Conservation (phyloP, 1,140 invertebrate genomes). For the Heliconius congener region DNA sequence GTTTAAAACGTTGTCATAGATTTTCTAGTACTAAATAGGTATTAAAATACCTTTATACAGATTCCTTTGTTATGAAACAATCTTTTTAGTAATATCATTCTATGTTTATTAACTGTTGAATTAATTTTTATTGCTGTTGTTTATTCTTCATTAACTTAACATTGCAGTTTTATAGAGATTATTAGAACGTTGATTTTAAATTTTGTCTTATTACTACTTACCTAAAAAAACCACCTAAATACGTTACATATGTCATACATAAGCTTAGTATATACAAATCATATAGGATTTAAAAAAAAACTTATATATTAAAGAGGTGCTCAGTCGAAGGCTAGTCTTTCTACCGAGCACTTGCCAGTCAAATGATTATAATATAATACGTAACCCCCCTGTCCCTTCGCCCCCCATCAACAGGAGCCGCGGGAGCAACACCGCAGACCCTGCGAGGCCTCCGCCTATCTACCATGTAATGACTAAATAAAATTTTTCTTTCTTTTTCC, state of each 20-base stretch:
- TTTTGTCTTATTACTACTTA: too few relatives aligned
- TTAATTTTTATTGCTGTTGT: too few relatives aligned
- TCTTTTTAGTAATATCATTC: not conserved
- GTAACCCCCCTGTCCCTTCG: conserved; percentile 53
- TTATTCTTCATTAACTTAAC: too few relatives aligned
- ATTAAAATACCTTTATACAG: not conserved
- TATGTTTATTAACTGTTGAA: too few relatives aligned
- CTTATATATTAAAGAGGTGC: conserved; percentile 17
- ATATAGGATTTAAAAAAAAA: conserved; percentile 10
- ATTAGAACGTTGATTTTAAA: too few relatives aligned
- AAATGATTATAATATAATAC: conserved; percentile 58
- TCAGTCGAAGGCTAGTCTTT: conserved; percentile 22
- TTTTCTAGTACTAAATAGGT: not conserved
- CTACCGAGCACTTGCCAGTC: conserved; percentile 37
- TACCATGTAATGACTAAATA: conserved; percentile 75
- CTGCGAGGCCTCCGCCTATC: conserved; percentile 57
- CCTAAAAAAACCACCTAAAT: not conserved
- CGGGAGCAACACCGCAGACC: conserved; percentile 46
- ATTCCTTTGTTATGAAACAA: not conserved
- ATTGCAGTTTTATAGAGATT: too few relatives aligned
- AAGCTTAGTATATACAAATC: conserved; percentile 9
- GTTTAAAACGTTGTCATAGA: not conserved
- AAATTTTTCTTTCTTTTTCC: conserved; percentile 71
- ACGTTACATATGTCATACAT: conserved; percentile 15
- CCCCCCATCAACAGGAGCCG: conserved; percentile 64